phyloP scores from a whole-genome alignment of 2,797 vertebrate genomes.

The Paguma larvata region DNA sequence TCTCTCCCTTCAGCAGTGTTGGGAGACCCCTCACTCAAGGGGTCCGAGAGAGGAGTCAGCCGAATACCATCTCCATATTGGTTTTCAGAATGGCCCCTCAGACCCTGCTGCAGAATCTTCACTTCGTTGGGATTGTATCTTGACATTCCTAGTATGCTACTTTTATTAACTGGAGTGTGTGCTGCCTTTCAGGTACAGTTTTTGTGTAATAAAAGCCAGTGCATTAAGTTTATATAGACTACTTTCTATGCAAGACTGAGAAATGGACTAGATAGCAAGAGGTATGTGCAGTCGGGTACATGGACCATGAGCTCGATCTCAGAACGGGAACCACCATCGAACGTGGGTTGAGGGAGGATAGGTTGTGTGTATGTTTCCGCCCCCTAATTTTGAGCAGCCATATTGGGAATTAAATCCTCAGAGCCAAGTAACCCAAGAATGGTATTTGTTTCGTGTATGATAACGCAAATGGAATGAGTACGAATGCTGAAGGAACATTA shows the following conservation, averaged over 20 bases:
- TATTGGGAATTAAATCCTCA: slow-evolving; percentile 50
- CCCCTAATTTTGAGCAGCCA: slow-evolving; percentile 70
- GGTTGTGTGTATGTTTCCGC: slow-evolving; percentile 20
- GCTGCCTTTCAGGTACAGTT: slow-evolving; percentile 81
- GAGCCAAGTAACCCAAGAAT: slow-evolving; percentile 62
- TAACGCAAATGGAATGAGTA: not conserved
- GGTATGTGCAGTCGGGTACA: not conserved
- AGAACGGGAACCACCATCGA: not conserved
- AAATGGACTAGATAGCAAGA: slow-evolving; percentile 35
- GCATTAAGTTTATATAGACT: slow-evolving; percentile 75
- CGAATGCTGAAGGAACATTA: not conserved
- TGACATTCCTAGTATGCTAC: slow-evolving; percentile 44
- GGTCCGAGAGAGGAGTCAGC: not conserved
- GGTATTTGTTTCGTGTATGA: slow-evolving; percentile 39
- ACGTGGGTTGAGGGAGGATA: not conserved
- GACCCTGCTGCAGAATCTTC: not conserved
- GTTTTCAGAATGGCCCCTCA: not conserved
- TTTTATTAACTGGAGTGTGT: slow-evolving; percentile 72
- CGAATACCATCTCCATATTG: not conserved
- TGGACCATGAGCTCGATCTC: not conserved
- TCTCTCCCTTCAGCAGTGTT: not conserved
- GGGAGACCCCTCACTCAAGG: not conserved
- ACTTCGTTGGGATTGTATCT: slow-evolving; percentile 18
- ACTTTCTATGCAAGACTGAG: slow-evolving; percentile 82
- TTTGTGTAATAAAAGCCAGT: slow-evolving; percentile 81